Base-by-base conservation (phyloP, 2,888 invertebrate genomes). In the Cosmopolites sordidus region DNA sequence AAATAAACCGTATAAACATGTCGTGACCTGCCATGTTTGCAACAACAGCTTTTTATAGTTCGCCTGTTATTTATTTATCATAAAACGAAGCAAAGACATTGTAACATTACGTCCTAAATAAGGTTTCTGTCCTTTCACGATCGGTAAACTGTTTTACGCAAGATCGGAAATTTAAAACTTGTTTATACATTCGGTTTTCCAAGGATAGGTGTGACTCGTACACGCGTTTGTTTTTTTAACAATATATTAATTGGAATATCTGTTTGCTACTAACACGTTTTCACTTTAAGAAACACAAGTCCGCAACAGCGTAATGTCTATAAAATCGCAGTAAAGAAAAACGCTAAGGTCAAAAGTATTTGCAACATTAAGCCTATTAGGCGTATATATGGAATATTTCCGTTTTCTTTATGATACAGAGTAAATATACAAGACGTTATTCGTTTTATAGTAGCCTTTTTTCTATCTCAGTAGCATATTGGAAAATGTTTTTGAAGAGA, bases 41-140 rank as follows among this genome's bases (percentile, higher is more conserved):
- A 51, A 43, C 54, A 40, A 59, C 51, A 51, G 45, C 43, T 55
- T 55, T 55, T 51, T 51, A 47, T 51, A 40, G 46, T 38, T 14
- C 16, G 51, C 51, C 38, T 42, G 43, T 48, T 48, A 48, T 50
- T 51, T 51, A 58, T 59, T 58, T 59, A 55, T 56, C 53, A 59
- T 55, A 58, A 54, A 52, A 52, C 55, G 53, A 58, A 62, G 61
- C 68, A 67, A 67, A 69, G 69, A 66, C 69, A 68, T 58, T 60
- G 41, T 55, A 54, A 66, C 67, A 67, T 69, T 68, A 66, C 63
- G 48, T 59, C 56, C 68, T 66, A 64, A 67, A 69, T 69, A 69
- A 63, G 69, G 69, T 60, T 60, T 62, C 60, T 66, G 68, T 69
- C 68, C 69, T 69, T 69, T 69, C 68, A 66, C 67, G 62, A 60